Evolutionary conservation across 2,113 vertebrate species (phyloP).

Genomic region (Odontophorus gujanensis): DNA sequence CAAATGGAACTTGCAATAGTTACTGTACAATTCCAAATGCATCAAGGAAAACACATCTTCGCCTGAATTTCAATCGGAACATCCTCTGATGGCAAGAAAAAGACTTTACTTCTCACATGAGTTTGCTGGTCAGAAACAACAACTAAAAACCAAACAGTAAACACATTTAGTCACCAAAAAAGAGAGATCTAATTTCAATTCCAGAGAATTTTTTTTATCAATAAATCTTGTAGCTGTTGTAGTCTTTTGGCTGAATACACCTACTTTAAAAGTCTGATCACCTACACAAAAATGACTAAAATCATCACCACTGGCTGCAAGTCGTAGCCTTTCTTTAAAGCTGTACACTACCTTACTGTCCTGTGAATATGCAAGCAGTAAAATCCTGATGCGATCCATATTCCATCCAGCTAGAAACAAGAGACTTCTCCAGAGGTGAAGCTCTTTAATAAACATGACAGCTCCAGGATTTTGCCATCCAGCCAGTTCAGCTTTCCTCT

Average conservation of each 20-base stretch:
- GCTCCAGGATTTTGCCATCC: not conserved
- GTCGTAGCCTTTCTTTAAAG: slow-evolving; percentile 32
- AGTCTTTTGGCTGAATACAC: not conserved
- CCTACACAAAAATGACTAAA: slow-evolving; percentile 37
- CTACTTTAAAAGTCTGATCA: slow-evolving; percentile 55
- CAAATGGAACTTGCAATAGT: not conserved
- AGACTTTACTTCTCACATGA: not conserved
- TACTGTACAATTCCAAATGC: not conserved
- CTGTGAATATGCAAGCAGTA: slow-evolving; percentile 25
- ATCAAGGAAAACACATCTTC: not conserved
- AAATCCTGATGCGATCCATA: slow-evolving; percentile 24
- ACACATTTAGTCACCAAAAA: not conserved
- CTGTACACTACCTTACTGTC: not conserved
- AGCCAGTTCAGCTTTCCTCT: not conserved
- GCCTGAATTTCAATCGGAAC: not conserved
- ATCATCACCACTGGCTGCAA: slow-evolving; percentile 9
- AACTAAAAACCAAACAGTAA: not conserved
- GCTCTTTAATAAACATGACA: not conserved
- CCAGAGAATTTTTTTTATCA: not conserved
- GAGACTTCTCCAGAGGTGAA: not conserved
- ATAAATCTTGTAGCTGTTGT: not conserved
- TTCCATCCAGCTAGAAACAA: slow-evolving; percentile 21
- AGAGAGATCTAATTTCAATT: not conserved
- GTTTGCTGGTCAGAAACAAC: not conserved
- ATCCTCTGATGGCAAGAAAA: not conserved